A percentile compares a stretch with the other conserved stretches of the same genome.
phyloP scores from a whole-genome alignment of 2,113 vertebrate species.

The Mastomys natalensis region DNA sequence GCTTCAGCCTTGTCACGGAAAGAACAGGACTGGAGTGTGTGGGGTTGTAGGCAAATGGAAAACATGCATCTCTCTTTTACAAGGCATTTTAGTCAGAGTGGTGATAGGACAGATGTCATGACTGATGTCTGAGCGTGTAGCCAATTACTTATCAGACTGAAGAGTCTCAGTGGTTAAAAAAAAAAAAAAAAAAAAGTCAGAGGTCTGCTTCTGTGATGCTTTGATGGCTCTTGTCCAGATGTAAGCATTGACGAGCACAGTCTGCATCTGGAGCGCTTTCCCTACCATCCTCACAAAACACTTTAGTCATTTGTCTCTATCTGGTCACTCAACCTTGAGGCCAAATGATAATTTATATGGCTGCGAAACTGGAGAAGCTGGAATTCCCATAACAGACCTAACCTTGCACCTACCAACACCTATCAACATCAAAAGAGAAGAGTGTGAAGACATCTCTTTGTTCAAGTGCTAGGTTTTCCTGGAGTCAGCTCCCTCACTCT shows the following conservation, averaged over 20 bases:
- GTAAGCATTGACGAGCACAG: background rate
- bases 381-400: background rate
- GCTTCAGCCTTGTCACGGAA: background rate
- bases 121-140: background rate
- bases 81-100: conserved; percentile 22
- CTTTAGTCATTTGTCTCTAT: conserved; percentile 24
- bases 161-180: background rate
- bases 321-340: background rate
- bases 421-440: background rate
- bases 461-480: background rate
- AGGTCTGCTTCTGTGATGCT: conserved; percentile 23
- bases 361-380: background rate
- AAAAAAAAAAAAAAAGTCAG: background rate
- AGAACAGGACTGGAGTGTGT: background rate
- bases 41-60: background rate
- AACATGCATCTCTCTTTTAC: background rate
- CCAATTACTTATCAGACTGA: conserved; percentile 19
- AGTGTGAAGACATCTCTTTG: background rate
- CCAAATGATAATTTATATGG: background rate
- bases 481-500: background rate
- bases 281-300: background rate
- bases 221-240: background rate
- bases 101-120: conserved; percentile 29
- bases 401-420: background rate
- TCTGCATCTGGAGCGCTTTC: conserved; percentile 28